Percentiles rank a stretch among this genome's conserved stretches.
Evolutionary conservation across 1,140 invertebrate species (phyloP).

Genomic region (Philaenus spumarius): DNA sequence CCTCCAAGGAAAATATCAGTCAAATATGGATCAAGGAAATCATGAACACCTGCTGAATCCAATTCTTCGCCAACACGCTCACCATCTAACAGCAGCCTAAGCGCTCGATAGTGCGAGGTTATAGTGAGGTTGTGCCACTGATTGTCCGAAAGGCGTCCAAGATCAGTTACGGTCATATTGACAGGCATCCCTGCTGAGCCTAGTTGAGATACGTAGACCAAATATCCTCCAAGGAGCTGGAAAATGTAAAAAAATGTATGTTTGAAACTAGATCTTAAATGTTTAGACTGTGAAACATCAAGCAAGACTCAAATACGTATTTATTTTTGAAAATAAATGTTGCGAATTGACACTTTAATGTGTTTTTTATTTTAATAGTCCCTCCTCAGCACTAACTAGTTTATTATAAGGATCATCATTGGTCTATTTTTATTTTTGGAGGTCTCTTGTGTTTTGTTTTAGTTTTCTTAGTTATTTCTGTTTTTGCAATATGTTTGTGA

Average conservation of each 20-base stretch:
- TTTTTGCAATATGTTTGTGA: no score
- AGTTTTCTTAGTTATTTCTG: no score
- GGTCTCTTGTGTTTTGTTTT: no score
- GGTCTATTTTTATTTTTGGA: no score
- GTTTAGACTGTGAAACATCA: no score
- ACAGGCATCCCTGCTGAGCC: slow-evolving; percentile 52
- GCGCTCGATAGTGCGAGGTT: slow-evolving; percentile 55
- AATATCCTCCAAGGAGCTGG: slow-evolving; percentile 53
- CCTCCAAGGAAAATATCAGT: slow-evolving; percentile 72
- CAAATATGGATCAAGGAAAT: slow-evolving; percentile 85
- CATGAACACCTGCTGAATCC: slow-evolving; percentile 75
- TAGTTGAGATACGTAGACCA: slow-evolving; percentile 68
- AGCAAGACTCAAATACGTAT: no score
- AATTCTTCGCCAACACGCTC: slow-evolving; percentile 71
- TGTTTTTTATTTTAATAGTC: no score
- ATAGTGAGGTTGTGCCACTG: slow-evolving; percentile 80
- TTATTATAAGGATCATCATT: no score
- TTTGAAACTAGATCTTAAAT: no score
- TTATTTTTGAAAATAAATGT: no score
- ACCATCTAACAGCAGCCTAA: slow-evolving; percentile 64
- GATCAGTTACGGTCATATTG: slow-evolving; percentile 64
- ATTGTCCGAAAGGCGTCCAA: slow-evolving; percentile 57
- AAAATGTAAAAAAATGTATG: slow-evolving; percentile 31
- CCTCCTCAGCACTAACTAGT: no score
- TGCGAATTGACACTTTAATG: no score